phyloP scores from a whole-genome alignment of 2,113 vertebrate species.

The Anhinga anhinga region DNA sequence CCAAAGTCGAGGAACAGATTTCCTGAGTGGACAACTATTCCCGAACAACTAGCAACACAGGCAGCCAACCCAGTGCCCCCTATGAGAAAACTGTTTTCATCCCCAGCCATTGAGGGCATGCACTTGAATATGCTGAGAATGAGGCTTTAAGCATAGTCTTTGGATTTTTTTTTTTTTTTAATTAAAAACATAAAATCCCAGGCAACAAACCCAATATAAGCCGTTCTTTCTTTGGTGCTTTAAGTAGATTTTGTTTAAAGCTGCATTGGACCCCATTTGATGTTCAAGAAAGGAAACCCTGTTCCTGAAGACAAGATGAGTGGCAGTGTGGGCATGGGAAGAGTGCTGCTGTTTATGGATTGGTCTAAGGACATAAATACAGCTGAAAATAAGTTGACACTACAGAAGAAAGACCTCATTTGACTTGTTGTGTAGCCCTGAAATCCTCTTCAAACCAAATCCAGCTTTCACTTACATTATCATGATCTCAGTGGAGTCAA shows the following conservation, averaged over 20 bases:
- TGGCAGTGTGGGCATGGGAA: neutral
- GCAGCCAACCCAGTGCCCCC: neutral
- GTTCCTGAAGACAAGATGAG: neutral
- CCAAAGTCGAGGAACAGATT: neutral
- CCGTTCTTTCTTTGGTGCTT: neutral
- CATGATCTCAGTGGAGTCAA: neutral
- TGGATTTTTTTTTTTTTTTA: neutral
- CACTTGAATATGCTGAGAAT: neutral
- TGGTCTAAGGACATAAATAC: neutral
- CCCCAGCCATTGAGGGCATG: neutral
- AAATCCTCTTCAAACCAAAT: neutral
- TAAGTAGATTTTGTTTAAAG: neutral
- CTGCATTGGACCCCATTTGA: neutral
- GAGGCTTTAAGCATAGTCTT: neutral
- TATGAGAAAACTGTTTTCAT: neutral
- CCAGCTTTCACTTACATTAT: neutral
- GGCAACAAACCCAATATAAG: neutral
- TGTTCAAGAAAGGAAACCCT: neutral
- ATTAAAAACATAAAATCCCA: constrained; percentile 12
- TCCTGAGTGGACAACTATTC: neutral
- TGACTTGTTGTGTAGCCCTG: neutral
- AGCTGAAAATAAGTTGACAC: neutral
- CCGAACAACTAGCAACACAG: neutral
- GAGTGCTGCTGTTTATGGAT: neutral
- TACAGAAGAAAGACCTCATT: neutral